A percentile compares a stretch with the other conserved stretches of the same genome.
Conservation (phyloP, 1,140 invertebrate genomes). For the Drosophila arawakana region DNA sequence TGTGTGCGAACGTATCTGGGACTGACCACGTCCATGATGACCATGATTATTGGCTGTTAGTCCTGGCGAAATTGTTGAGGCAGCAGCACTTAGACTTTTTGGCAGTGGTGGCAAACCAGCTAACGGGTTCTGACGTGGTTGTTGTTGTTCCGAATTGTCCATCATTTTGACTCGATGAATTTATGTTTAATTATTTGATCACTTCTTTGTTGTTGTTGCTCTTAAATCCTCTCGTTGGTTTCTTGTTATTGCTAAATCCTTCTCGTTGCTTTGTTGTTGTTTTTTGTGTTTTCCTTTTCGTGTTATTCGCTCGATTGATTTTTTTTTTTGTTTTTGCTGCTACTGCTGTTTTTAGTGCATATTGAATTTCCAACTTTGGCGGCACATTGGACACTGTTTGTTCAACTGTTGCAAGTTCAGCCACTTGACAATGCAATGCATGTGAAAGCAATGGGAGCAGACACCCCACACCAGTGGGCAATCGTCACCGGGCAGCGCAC, state of each 20-base stretch:
- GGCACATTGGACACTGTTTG: constrained; percentile 99
- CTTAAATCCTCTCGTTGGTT: not conserved
- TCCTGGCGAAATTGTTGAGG: constrained; percentile 67
- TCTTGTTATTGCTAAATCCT: constrained; percentile 17
- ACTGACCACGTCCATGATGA: constrained; percentile 13
- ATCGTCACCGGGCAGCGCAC: constrained; percentile 98
- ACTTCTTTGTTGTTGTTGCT: constrained; percentile 10
- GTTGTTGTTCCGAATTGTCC: constrained; percentile 61
- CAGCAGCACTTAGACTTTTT: constrained; percentile 92
- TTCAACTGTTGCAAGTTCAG: constrained; percentile 97
- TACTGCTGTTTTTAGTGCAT: constrained; percentile 85
- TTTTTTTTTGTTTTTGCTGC: not conserved
- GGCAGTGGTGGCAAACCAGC: constrained; percentile 92
- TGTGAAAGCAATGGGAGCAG: constrained; percentile 99
- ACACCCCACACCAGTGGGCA: constrained; percentile 99
- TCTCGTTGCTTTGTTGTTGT: constrained; percentile 8
- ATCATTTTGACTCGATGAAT: constrained; percentile 51
- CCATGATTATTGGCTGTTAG: constrained; percentile 27
- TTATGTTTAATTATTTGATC: constrained; percentile 9
- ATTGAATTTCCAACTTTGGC: constrained; percentile 99
- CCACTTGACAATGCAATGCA: constrained; percentile 99
- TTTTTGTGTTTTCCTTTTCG: constrained; percentile 11
- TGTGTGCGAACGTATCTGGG: constrained; percentile 31
- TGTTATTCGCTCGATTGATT: not conserved
- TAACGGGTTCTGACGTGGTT: constrained; percentile 43